Evolutionary conservation across 1,140 invertebrate species (phyloP), one percentile per base, ranked within the genome.

Genomic region (Anastrepha obliqua): DNA sequence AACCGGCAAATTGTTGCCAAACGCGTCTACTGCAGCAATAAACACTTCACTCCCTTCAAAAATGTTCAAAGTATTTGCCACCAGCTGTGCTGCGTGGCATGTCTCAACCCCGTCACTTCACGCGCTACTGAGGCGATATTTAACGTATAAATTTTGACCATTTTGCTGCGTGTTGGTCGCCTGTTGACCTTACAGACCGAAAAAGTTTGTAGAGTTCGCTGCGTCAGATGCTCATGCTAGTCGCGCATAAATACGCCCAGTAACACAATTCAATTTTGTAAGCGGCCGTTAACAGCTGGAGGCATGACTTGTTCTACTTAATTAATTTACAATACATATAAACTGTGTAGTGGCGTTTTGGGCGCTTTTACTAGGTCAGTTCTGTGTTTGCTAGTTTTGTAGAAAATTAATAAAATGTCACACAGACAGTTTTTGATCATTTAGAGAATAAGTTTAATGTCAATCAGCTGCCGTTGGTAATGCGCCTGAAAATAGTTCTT

Each of bases 1-100:
- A 74, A 44, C 11, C 4, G 67, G 67, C 67, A 74, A 74, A 74
- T 67, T 74, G 67, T 39, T 74, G 67, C 39, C 13, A 74, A 70
- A 44, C 15, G 42, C 44, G 39, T 74, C 67, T 44, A 44, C 39
- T 44, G 3, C 42, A 3, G 67, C 39, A 44, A 70, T 70, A 15
- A 74, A 9, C 3, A 29, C 29, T 29, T 29, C 29, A 29, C 29
- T 29, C 29, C 29, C 29, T 29, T 29, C 29, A 29, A 29, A 29
- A 29, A 29, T 29, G 29, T 29, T 29, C 29, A 29, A 29, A 29
- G 29, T 1, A 29, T 29, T 47, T 44, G 42, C 39, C 20, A 42
- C 42, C 67, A 7, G 42, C 39, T 74, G 42, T 47, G 67, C 67
- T 47, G 67, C 67, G 42, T 74, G 67, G 39, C 42, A 74, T n/a